These are phyloP conservation scores for Lasioglossum leucozonium DNA, from an alignment of 2,888 invertebrate genomes.

Conservation along the genomic window DNA sequence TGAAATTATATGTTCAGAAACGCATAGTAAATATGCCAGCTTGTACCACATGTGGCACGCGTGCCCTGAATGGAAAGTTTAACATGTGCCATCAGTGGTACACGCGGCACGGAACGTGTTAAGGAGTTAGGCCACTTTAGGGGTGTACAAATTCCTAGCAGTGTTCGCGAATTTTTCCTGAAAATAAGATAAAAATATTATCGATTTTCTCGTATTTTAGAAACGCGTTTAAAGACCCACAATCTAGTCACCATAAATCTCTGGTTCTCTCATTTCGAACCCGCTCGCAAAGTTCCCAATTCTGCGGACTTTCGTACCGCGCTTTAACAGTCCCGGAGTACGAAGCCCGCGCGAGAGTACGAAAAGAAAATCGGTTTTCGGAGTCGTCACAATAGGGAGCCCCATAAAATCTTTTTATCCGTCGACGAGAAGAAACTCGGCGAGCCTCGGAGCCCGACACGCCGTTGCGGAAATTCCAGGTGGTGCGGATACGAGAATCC, in stretches of 20 bases:
- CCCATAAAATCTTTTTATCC: slow-evolving; percentile 5
- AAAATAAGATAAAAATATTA: too few relatives aligned
- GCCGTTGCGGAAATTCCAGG: neutral
- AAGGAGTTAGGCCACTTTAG: neutral
- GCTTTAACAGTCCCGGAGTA: neutral
- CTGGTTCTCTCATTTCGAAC: too few relatives aligned
- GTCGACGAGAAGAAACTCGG: neutral
- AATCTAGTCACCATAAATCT: too few relatives aligned
- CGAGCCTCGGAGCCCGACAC: neutral
- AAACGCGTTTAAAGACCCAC: neutral
- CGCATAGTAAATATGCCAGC: neutral
- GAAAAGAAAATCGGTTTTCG: neutral
- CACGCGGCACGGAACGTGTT: neutral
- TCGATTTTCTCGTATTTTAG: neutral
- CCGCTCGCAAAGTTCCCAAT: neutral
- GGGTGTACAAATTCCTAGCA: neutral
- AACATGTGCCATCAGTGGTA: neutral
- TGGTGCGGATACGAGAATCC: slow-evolving; percentile 6
- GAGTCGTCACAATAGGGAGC: neutral
- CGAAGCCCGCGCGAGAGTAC: neutral
- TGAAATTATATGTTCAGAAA: neutral
- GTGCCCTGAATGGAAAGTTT: neutral
- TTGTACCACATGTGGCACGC: neutral
- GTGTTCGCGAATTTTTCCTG: too few relatives aligned
- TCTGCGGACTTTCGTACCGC: neutral